Conservation (phyloP, 2,888 invertebrate genomes). For the Chymomyza amoena region DNA sequence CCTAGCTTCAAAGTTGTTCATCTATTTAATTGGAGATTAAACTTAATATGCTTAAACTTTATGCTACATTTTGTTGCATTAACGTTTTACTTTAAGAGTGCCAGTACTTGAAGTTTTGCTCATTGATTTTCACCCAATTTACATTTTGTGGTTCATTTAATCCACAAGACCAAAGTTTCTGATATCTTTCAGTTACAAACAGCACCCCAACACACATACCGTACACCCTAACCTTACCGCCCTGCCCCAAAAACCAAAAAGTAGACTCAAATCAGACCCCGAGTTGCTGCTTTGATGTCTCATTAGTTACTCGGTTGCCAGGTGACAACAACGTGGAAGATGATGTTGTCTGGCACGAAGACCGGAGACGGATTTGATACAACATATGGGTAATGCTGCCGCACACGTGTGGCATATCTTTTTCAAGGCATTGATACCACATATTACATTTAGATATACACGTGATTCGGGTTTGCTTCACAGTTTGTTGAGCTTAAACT, state of each 20-base stretch:
- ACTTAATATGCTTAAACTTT: too few relatives aligned
- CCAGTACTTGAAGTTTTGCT: background rate
- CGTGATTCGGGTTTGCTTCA: conserved; percentile 28
- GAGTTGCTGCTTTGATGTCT: conserved; percentile 58
- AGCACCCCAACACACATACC: background rate
- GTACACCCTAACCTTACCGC: conserved; percentile 15
- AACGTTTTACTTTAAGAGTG: background rate
- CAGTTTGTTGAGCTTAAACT: conserved; percentile 24
- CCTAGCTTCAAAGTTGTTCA: too few relatives aligned
- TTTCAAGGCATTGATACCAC: conserved; percentile 10
- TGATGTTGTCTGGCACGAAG: conserved; percentile 5
- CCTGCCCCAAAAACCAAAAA: conserved; percentile 22
- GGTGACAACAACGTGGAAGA: conserved; percentile 46
- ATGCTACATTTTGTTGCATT: too few relatives aligned
- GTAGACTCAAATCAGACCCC: conserved; percentile 54
- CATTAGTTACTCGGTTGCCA: conserved; percentile 66
- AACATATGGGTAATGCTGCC: conserved; percentile 18
- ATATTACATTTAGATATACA: conserved; percentile 13
- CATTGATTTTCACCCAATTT: conserved; percentile 50
- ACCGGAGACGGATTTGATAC: conserved; percentile 12
- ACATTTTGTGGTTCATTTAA: conserved; percentile 54
- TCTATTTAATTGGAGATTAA: too few relatives aligned
- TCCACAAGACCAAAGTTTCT: conserved; percentile 26
- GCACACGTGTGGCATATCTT: conserved; percentile 25
- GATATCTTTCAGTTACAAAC: background rate